Base-by-base conservation (phyloP, 2,888 invertebrate species). In the Allygus modestus region DNA sequence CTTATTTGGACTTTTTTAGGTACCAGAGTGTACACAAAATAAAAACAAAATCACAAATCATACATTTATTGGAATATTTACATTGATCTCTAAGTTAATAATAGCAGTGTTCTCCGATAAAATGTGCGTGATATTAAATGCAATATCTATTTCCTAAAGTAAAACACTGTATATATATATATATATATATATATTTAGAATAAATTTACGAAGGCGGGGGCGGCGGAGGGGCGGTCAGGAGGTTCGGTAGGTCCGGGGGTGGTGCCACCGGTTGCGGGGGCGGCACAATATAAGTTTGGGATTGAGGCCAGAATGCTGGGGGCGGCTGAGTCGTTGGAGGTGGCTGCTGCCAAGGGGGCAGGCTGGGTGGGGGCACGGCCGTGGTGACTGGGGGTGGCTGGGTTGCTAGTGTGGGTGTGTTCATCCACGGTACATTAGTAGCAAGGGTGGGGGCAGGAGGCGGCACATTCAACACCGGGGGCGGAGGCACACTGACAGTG, bases 151-250 rank as follows among this genome's bases (percentile, higher is more conserved):
- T 20, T 69, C 31, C 65, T 69, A 79, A 51, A 43, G 43, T 65
- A 41, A 61, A 77, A 77, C 26, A 28, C 65, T 28, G 28, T 65
- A 4, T 28, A 65, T 65, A 65, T 9, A 65, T 65, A 31, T 41
- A 61, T n/a, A 43, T n/a, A n/a, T n/a, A n/a, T n/a, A n/a, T n/a
- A 33, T 11, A 79, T 73, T 31, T 15, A 71, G 31, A 71, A 28
- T 33, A 1, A 41, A 54, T 37, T 65, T 86, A 86, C 15, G 82
- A 88, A n/a, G 93, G 93, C 0, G 95, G 95, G 1, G 95, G 95
- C 17, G 95, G 95, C 5, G 95, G 95, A 1, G 95, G 95, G 37
- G 94, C 94, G 73, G 94, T 92, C 73, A 94, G 89, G 77, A 95
- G 89, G 73, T 91, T 92, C 0, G 92, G 93, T 65, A 91, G 71